phyloP scores from a whole-genome alignment of 2,113 vertebrate species.

The Apodemus speciosus region DNA sequence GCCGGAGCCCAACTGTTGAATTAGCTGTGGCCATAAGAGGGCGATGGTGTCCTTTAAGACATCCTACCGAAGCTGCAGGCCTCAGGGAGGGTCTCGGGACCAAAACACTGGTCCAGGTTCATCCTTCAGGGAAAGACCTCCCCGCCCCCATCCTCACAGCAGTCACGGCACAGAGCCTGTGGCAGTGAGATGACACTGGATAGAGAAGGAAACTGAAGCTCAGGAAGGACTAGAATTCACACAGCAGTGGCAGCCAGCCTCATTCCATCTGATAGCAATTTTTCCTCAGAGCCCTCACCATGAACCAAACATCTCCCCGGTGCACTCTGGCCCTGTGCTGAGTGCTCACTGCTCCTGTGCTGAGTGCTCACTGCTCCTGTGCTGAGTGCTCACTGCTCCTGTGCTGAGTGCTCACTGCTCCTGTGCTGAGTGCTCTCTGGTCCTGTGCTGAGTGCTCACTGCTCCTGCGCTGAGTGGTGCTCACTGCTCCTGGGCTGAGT shows the following conservation, averaged over 20 bases:
- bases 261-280: background rate
- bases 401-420: background rate
- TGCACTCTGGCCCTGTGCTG: background rate
- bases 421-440: no score
- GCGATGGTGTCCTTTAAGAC: conserved; percentile 47
- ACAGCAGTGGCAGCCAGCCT: background rate
- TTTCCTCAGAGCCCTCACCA: background rate
- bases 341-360: background rate
- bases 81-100: background rate
- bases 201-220: background rate
- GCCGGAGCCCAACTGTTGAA: background rate
- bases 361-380: no score
- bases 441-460: background rate
- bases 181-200: background rate
- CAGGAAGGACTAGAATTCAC: background rate
- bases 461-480: background rate
- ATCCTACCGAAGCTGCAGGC: no score
- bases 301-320: background rate
- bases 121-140: background rate
- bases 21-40: conserved; percentile 50
- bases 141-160: background rate
- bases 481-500: background rate
- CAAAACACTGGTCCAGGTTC: background rate
- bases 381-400: no score
- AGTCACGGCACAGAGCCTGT: background rate